Conservation (phyloP, 1,140 invertebrate genomes). For the Brachionus calyciflorus region DNA sequence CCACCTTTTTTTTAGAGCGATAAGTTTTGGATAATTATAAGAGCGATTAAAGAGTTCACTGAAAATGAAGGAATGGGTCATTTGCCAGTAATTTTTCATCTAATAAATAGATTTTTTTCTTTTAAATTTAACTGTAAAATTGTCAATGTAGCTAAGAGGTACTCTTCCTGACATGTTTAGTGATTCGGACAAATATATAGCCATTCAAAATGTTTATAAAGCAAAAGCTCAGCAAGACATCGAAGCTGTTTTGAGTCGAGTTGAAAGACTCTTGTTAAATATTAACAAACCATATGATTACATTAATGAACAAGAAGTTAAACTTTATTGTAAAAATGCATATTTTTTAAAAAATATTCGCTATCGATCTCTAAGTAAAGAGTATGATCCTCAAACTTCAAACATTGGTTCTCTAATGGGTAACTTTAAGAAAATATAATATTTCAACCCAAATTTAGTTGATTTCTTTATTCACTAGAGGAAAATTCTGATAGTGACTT, state of each 20-base stretch:
- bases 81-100: constrained; percentile 50
- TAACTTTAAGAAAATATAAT: neutral
- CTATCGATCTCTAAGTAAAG: constrained; percentile 75
- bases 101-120: neutral
- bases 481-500: constrained; percentile 53
- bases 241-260: constrained; percentile 74
- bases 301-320: constrained; percentile 31
- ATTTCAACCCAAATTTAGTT: neutral
- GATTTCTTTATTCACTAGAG: constrained; percentile 47
- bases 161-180: constrained; percentile 96
- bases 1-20: constrained; percentile 55
- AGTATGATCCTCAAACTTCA: constrained; percentile 66
- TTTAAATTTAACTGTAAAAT: neutral
- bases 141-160: constrained; percentile 67
- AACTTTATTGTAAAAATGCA: constrained; percentile 67
- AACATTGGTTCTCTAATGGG: constrained; percentile 56
- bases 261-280: constrained; percentile 72
- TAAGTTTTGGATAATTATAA: constrained; percentile 86
- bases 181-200: constrained; percentile 85
- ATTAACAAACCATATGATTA: constrained; percentile 48
- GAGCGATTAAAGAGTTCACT: constrained; percentile 83
- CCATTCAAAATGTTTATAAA: constrained; percentile 79
- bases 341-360: constrained; percentile 73
- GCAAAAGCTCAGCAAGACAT: constrained; percentile 77
- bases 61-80: constrained; percentile 71